These are phyloP conservation scores for Chloroceryle amazona DNA, from an alignment of 2,797 vertebrate genomes.

Conservation along the genomic window DNA sequence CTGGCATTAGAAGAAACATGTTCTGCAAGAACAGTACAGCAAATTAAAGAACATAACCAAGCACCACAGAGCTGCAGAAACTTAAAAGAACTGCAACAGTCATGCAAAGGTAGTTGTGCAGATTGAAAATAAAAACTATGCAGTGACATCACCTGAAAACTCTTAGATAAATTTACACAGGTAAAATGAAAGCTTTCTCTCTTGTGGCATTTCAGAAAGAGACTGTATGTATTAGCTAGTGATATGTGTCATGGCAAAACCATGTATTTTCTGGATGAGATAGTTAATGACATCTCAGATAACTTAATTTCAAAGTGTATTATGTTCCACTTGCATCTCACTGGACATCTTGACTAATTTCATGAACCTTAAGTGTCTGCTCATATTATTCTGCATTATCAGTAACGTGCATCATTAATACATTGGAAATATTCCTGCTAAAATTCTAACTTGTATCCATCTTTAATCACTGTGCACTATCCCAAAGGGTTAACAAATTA, in stretches of 20 bases:
- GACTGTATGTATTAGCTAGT: not conserved
- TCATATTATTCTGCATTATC: not conserved
- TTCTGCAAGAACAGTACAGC: conserved; percentile 88
- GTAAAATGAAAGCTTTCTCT: conserved; percentile 80
- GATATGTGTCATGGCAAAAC: not conserved
- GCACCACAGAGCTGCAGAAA: conserved; percentile 77
- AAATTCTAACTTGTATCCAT: not conserved
- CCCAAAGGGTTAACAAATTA: not conserved
- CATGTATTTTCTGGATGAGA: not conserved
- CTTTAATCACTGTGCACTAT: not conserved
- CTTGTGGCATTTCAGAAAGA: conserved; percentile 17
- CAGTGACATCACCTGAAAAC: conserved; percentile 30
- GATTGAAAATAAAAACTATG: conserved; percentile 56
- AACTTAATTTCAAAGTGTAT: not conserved
- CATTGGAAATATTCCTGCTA: not conserved
- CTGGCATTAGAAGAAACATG: conserved; percentile 88
- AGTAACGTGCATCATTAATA: not conserved
- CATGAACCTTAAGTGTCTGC: not conserved
- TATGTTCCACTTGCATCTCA: not conserved
- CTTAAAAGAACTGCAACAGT: conserved; percentile 63
- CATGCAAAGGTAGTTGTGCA: conserved; percentile 78
- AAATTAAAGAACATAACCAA: conserved; percentile 86
- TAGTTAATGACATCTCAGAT: not conserved
- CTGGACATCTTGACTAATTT: not conserved
- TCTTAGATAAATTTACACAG: not conserved